Conservation (phyloP, 2,113 vertebrate genomes). For the Pionites leucogaster region DNA sequence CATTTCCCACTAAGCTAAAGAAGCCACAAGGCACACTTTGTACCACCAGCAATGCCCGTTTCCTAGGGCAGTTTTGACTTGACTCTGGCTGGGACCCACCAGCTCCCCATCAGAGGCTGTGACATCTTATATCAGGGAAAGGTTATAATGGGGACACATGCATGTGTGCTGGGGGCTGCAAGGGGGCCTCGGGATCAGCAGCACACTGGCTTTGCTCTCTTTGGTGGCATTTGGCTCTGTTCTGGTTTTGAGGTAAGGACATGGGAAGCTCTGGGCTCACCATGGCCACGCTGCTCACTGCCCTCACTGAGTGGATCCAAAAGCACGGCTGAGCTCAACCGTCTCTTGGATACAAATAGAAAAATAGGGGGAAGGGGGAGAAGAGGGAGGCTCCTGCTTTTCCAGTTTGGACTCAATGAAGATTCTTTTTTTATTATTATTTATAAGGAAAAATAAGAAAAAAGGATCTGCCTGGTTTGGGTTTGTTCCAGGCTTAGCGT, state of each 20-base stretch:
- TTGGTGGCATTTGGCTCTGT: neutral
- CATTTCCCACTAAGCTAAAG: neutral
- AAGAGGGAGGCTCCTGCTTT: neutral
- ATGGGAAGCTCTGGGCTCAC: accelerated
- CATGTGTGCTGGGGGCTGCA: neutral
- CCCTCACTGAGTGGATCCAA: neutral
- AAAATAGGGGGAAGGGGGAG: neutral
- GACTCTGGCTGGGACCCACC: neutral
- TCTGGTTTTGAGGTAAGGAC: neutral
- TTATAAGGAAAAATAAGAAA: neutral
- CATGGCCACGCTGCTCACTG: neutral
- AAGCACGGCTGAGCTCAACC: neutral
- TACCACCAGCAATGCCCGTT: neutral
- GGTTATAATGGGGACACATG: accelerated
- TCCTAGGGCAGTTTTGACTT: neutral
- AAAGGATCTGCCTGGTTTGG: neutral
- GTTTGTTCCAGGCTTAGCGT: neutral
- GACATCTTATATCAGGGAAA: accelerated
- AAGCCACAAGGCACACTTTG: neutral
- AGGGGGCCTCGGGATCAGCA: accelerated
- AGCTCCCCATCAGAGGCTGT: neutral
- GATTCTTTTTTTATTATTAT: neutral
- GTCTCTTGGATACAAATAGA: accelerated
- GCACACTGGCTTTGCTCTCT: neutral
- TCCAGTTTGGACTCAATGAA: neutral